Evolutionary conservation across 2,113 vertebrate species (phyloP).

Genomic region (Athene cunicularia): DNA sequence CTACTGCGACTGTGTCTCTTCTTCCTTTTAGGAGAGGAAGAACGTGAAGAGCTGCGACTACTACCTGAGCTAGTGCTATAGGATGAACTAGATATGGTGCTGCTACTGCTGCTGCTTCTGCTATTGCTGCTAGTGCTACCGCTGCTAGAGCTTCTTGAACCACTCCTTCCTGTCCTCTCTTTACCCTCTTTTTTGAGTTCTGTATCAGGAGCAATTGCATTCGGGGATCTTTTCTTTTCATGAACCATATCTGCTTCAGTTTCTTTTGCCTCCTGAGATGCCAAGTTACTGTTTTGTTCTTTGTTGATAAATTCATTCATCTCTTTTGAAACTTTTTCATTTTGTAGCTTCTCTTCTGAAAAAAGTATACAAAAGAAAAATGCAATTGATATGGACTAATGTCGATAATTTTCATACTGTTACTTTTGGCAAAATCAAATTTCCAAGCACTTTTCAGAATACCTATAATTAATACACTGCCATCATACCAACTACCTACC

Average conservation of each 20-base stretch:
- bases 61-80: conserved; percentile 91
- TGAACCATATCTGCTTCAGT: conserved; percentile 83
- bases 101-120: conserved; percentile 87
- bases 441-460: background rate
- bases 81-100: conserved; percentile 86
- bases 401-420: background rate
- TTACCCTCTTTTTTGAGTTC: conserved; percentile 86
- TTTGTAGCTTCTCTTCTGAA: conserved; percentile 88
- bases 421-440: background rate
- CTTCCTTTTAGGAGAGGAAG: conserved; percentile 90
- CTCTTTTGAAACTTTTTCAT: conserved; percentile 88
- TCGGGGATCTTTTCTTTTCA: conserved; percentile 91
- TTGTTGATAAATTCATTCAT: conserved; percentile 86
- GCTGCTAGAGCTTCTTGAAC: conserved; percentile 86
- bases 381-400: background rate
- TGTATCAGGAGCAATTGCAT: conserved; percentile 76
- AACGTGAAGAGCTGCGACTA: conserved; percentile 87
- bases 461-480: background rate
- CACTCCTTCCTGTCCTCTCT: conserved; percentile 82
- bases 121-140: conserved; percentile 86
- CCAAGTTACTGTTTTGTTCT: conserved; percentile 83
- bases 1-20: conserved; percentile 83
- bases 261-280: conserved; percentile 88
- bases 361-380: background rate
- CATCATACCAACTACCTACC: background rate